phyloP scores from a whole-genome alignment of 92 coral and sea anemone species.

The Parazoanthus atlanticus region DNA sequence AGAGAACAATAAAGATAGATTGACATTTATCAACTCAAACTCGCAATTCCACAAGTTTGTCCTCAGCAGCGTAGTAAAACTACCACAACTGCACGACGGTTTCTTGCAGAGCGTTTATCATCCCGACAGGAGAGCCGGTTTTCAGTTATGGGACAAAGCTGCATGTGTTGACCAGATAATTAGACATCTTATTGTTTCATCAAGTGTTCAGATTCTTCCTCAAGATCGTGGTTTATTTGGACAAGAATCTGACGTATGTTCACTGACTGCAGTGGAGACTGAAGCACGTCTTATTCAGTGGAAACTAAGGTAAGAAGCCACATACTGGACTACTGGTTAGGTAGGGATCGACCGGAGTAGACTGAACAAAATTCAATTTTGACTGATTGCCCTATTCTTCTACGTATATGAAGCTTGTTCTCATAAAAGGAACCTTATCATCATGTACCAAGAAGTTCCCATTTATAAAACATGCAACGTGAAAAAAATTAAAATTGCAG shows the following conservation, averaged over 20 bases:
- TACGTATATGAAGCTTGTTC: too few relatives aligned
- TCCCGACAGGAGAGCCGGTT: too few relatives aligned
- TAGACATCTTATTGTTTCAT: neutral
- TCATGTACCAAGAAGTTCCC: too few relatives aligned
- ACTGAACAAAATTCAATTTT: too few relatives aligned
- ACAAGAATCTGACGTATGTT: neutral
- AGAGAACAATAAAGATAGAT: too few relatives aligned
- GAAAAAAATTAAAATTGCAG: too few relatives aligned
- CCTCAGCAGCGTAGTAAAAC: neutral
- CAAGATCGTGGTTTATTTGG: constrained; percentile 6
- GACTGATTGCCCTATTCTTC: too few relatives aligned
- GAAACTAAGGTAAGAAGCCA: neutral
- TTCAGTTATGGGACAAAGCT: neutral
- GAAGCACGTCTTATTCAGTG: neutral
- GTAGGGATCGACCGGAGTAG: too few relatives aligned
- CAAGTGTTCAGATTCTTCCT: constrained; percentile 5
- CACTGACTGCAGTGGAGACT: neutral
- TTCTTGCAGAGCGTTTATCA: neutral
- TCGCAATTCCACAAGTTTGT: neutral
- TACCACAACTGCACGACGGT: neutral
- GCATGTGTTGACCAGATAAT: neutral
- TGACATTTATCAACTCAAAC: neutral
- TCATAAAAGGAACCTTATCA: too few relatives aligned
- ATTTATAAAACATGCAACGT: too few relatives aligned
- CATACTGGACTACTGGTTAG: neutral